phyloP scores from a whole-genome alignment of 2,888 invertebrate genomes.

The Pyrgus malvae region DNA sequence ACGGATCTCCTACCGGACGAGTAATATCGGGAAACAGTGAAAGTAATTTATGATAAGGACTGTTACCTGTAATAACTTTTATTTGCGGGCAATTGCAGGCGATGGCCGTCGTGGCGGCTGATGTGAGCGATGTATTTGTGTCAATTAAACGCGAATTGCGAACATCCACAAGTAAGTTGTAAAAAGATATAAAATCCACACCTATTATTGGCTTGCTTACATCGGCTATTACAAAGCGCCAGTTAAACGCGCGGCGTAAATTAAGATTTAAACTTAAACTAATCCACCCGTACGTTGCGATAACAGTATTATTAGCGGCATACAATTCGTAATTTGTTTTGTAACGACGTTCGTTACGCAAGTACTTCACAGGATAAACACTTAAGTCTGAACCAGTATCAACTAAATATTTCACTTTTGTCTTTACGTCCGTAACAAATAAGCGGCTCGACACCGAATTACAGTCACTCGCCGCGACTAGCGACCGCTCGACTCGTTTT shows the following conservation, averaged over 20 bases:
- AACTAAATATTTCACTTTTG: constrained; percentile 35
- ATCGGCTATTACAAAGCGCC: constrained; percentile 1
- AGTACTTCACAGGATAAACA: constrained; percentile 33
- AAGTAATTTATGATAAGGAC: neutral
- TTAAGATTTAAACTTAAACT: neutral
- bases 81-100: neutral
- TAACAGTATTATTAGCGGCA: neutral
- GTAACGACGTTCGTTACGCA: neutral
- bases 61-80: neutral
- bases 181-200: neutral
- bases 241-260: neutral
- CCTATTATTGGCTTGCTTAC: neutral
- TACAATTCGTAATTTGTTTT: neutral
- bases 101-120: neutral
- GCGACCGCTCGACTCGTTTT: constrained; percentile 30
- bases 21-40: neutral
- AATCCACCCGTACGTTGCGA: neutral
- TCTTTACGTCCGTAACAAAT: constrained; percentile 35
- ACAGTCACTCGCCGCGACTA: constrained; percentile 38
- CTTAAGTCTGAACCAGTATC: constrained; percentile 36
- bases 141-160: neutral
- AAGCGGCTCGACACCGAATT: constrained; percentile 34
- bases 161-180: neutral
- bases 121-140: neutral
- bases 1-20: neutral